Evolutionary conservation across 2,888 invertebrate genomes (phyloP).

Genomic region (Iselma pallidipennis): DNA sequence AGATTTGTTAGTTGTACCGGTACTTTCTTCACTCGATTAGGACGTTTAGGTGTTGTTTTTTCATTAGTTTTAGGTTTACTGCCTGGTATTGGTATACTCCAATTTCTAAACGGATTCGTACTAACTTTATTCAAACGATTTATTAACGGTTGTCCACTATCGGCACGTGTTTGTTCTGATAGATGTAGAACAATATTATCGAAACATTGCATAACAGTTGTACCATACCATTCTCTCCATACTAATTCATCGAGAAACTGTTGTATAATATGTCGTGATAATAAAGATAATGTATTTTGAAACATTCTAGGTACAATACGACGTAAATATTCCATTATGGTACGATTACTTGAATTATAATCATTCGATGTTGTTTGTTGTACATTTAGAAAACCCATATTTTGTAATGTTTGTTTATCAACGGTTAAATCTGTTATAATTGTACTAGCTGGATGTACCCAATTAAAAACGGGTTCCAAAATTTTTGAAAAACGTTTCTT

Average conservation of each 20-base stretch:
- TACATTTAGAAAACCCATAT: constrained; percentile 80
- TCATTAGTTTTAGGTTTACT: not conserved
- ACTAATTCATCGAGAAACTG: constrained; percentile 87
- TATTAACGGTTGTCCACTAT: constrained; percentile 66
- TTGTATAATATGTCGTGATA: constrained; percentile 85
- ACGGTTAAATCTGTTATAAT: constrained; percentile 84
- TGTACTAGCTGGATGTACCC: constrained; percentile 78
- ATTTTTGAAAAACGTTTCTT: constrained; percentile 81
- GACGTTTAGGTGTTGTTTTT: not conserved
- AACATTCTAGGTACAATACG: constrained; percentile 89
- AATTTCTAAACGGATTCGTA: constrained; percentile 70
- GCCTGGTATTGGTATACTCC: constrained; percentile 52
- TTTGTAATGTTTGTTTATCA: constrained; percentile 75
- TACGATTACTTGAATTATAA: constrained; percentile 51
- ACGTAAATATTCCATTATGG: constrained; percentile 84
- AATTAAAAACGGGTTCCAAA: constrained; percentile 73
- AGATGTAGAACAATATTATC: constrained; percentile 80
- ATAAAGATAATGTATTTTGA: constrained; percentile 80
- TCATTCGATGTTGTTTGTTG: constrained; percentile 63
- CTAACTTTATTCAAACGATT: constrained; percentile 69
- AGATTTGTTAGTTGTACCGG: not conserved
- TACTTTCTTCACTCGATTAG: not conserved
- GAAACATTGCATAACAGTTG: constrained; percentile 76
- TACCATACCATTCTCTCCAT: constrained; percentile 86
- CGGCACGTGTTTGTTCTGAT: constrained; percentile 75